Evolutionary conservation across 1,140 invertebrate genomes (phyloP), one percentile per base, ranked within the genome.

Genomic region (Camponotus vicinus): DNA sequence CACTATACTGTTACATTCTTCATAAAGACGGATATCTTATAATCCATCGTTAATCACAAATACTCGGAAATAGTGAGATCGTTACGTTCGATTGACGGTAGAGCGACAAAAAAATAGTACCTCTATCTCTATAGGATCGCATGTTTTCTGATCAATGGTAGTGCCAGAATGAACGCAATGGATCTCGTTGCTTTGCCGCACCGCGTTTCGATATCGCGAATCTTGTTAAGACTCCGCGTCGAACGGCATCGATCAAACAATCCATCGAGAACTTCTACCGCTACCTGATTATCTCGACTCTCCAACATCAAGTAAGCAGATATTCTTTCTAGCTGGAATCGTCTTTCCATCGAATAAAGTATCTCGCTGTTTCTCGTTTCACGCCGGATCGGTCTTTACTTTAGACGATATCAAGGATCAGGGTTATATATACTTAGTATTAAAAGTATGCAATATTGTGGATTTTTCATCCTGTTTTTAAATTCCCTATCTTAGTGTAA

Each of bases 211-310:
- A 83, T 63, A 73, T 27, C 42, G 49, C 52, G 45, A 59, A 82
- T 80, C 55, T 86, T 80, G 85, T 76, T 83, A 86, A 45, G 55
- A 71, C 55, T 73, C 69, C 34, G 32, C 55, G 66, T 27, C 34
- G 59, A 67, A 64, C 61, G 67, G 59, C 83, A 80, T 86, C 63
- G 87, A 88, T 88, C 76, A 69, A 86, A 88, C 76, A 88, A 86
- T 88, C 66, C 69, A 73, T 79, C 57, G 87, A 52, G 15, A 78
- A 84, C 69, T 69, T 77, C 80, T 78, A 75, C 52, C n/a, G 63
- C 59, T 86, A 82, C 71, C 37, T 83, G 77, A 86, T 86, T 86
- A 89, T 86, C 64, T 71, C 40, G 52, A 52, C 77, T 89, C 37
- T 63, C 34, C 57, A 40, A 32, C 42, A 37, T 61, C 79, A 59